Evolutionary conservation across 2,113 vertebrate genomes (phyloP).

Genomic region (Pristiophorus japonicus): DNA sequence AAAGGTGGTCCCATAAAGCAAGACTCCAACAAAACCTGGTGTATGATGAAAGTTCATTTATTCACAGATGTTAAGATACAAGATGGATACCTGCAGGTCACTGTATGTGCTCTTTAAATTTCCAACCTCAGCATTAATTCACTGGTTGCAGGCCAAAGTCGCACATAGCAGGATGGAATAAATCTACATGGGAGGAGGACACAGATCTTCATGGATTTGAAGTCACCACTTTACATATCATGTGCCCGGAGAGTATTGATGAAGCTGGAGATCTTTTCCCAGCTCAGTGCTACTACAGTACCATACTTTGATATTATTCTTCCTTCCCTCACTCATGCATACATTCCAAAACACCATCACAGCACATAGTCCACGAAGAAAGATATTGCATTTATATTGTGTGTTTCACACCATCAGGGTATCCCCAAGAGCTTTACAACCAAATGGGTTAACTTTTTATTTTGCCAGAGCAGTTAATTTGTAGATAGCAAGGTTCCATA

Average conservation of each 20-base stretch:
- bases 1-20: neutral
- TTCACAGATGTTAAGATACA: neutral
- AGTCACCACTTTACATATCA: neutral
- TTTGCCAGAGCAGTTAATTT: neutral
- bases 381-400: neutral
- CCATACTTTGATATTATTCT: neutral
- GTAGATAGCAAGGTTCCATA: too few relatives aligned
- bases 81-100: neutral
- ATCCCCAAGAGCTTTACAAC: neutral
- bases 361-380: neutral
- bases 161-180: neutral
- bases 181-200: neutral
- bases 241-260: neutral
- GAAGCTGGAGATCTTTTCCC: neutral
- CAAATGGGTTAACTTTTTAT: neutral
- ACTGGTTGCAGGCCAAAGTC: neutral
- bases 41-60: neutral
- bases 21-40: neutral
- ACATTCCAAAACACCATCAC: neutral
- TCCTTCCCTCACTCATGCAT: neutral
- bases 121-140: neutral
- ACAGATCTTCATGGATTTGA: neutral
- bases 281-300: neutral
- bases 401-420: neutral
- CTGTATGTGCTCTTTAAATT: too few relatives aligned